Evolutionary conservation across 2,888 invertebrate species (phyloP).

Genomic region (Phasia obesa): DNA sequence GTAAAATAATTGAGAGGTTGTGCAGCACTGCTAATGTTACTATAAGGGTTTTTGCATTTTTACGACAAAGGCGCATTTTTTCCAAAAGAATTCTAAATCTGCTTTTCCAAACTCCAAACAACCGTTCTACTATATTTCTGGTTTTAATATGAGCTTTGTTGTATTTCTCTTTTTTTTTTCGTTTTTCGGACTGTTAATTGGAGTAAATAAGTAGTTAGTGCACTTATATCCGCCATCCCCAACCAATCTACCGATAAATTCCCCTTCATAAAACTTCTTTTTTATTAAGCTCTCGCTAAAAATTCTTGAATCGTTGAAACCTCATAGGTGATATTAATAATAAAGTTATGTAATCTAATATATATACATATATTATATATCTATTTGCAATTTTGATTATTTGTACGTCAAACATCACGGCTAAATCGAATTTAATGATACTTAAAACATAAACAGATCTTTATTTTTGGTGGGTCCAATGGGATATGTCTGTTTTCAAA

Average conservation of each 20-base stretch:
- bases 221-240: too few species aligned
- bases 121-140: conserved; percentile 33
- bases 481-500: too few species aligned
- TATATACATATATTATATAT: too few species aligned
- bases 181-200: conserved; percentile 25
- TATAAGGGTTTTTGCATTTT: conserved; percentile 33
- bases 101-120: conserved; percentile 30
- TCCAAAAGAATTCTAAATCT: conserved; percentile 20
- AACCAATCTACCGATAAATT: conserved; percentile 23
- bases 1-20: conserved; percentile 30
- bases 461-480: too few species aligned
- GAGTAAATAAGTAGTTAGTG: too few species aligned
- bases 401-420: too few species aligned
- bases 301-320: conserved; percentile 15
- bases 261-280: conserved; percentile 19
- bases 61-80: conserved; percentile 29
- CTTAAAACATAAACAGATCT: too few species aligned
- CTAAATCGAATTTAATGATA: too few species aligned
- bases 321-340: too few species aligned
- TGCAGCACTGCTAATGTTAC: conserved; percentile 34
- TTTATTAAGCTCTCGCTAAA: conserved; percentile 32
- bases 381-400: too few species aligned
- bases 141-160: conserved; percentile 33
- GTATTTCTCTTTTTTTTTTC: conserved; percentile 22
- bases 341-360: too few species aligned